Percentiles rank a stretch among this genome's conserved stretches.
Conservation (phyloP, 2,797 vertebrate species). For the Petrocephalus sullivani region DNA sequence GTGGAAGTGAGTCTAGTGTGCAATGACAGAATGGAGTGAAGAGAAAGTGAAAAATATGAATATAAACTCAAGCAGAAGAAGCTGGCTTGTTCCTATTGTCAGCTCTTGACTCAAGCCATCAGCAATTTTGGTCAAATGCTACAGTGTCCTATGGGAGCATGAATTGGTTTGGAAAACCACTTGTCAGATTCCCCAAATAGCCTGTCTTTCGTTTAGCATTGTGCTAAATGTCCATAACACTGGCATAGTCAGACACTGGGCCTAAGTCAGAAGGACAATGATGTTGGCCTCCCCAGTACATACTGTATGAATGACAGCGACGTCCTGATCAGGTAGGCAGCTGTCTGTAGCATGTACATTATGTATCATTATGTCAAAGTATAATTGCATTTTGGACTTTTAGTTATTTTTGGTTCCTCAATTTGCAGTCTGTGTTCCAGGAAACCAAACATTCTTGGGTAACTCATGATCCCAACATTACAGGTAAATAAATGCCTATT, state of each 20-base stretch:
- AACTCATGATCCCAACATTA: neutral
- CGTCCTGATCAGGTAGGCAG: neutral
- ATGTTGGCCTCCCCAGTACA: neutral
- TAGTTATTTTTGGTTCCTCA: neutral
- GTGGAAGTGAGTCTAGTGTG: neutral
- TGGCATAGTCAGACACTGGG: neutral
- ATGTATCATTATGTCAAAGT: neutral
- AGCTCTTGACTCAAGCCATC: constrained; percentile 2
- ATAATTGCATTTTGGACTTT: neutral
- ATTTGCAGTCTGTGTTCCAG: neutral
- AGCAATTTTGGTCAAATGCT: constrained; percentile 1
- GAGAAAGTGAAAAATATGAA: neutral
- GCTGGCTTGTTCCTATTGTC: neutral
- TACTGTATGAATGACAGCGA: neutral
- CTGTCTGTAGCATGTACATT: neutral
- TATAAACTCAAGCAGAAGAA: neutral
- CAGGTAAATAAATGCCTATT: neutral
- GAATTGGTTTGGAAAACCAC: neutral
- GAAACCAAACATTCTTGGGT: neutral
- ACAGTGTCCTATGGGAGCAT: neutral
- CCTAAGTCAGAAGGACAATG: neutral
- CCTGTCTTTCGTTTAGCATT: neutral
- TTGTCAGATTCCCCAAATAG: constrained; percentile 5
- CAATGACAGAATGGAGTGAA: neutral
- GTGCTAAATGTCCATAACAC: neutral